Evolutionary conservation across 64 coral and sea anemone genomes (phyloP).

Genomic region (Orbicella faveolata): DNA sequence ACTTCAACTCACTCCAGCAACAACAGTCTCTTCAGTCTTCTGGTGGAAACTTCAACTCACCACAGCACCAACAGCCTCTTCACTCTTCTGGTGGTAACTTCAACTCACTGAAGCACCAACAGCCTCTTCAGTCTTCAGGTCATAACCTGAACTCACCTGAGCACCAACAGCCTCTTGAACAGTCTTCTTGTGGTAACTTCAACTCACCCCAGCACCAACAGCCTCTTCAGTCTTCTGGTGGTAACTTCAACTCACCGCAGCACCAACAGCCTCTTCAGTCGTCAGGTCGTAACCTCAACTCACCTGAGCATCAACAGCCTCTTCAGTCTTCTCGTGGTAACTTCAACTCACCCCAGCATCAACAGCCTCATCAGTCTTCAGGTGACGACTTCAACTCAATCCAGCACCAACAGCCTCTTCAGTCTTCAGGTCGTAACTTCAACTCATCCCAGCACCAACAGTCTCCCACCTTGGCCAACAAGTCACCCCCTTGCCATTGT

Average conservation of each 20-base stretch:
- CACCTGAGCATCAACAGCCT: too few species aligned
- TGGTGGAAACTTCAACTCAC: not conserved
- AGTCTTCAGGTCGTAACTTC: too few species aligned
- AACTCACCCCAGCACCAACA: not conserved
- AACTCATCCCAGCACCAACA: not conserved
- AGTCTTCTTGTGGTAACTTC: not conserved
- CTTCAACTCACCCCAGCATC: not conserved
- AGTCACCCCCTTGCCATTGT: too few species aligned
- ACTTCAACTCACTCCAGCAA: too few species aligned
- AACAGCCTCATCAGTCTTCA: conserved; percentile 1
- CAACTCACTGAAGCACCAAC: not conserved
- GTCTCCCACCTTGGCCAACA: not conserved
- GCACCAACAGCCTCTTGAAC: too few species aligned
- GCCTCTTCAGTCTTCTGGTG: not conserved
- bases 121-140: conserved; percentile 1
- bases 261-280: conserved; percentile 8
- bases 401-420: too few species aligned
- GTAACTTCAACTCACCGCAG: not conserved
- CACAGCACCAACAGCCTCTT: not conserved
- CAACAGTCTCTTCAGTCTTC: not conserved
- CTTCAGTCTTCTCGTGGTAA: not conserved
- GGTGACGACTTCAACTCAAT: not conserved
- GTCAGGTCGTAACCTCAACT: not conserved
- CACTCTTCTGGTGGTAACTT: not conserved
- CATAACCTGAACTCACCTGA: not conserved